Conservation (phyloP, 2,113 vertebrate genomes). For the Crotalus helleri region DNA sequence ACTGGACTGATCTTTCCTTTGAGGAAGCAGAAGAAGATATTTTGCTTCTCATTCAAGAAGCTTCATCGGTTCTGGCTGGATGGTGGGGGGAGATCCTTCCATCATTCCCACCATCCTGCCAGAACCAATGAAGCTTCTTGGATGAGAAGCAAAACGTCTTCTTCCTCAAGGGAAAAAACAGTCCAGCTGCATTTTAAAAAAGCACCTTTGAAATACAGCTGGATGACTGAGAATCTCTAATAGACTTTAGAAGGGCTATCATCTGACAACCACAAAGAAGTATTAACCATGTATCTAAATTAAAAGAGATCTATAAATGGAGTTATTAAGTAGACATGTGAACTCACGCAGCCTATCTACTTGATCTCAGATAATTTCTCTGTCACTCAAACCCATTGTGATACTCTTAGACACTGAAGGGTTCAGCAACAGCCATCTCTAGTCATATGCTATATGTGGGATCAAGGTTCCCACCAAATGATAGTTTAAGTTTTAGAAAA, state of each 20-base stretch:
- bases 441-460: neutral
- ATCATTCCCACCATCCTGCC: neutral
- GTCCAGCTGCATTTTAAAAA: neutral
- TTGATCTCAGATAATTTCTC: neutral
- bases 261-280: neutral
- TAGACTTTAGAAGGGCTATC: neutral
- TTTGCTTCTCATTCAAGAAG: neutral
- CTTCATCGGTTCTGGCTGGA: neutral
- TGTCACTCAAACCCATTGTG: neutral
- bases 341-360: neutral
- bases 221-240: neutral
- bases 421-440: neutral
- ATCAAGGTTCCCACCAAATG: neutral
- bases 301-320: neutral
- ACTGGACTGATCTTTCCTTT: neutral
- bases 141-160: neutral
- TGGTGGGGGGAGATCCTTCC: neutral
- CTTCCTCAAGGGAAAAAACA: no score
- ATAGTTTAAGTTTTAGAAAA: neutral
- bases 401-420: neutral
- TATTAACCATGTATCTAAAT: neutral
- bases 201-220: neutral
- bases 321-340: neutral
- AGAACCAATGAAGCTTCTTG: neutral
- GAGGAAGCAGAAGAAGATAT: neutral